phyloP scores from a whole-genome alignment of 2,113 vertebrate genomes.

The Oophaga pumilio region DNA sequence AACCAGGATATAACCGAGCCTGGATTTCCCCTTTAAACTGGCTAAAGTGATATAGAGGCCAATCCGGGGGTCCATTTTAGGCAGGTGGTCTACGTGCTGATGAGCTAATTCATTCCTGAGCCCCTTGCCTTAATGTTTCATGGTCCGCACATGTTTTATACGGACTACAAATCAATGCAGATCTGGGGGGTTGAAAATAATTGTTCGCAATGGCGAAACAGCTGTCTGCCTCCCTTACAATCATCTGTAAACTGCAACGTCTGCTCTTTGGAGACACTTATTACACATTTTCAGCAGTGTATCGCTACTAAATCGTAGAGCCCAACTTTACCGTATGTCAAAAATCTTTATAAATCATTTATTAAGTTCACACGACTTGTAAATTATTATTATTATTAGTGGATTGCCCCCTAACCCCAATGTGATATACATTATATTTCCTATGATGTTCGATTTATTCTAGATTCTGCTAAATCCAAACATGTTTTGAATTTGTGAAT shows the following conservation, averaged over 20 bases:
- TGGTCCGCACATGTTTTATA: constrained; percentile 30
- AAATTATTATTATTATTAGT: background rate
- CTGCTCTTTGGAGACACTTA: background rate
- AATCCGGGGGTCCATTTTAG: background rate
- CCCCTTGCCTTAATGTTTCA: constrained; percentile 21
- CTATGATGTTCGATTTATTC: background rate
- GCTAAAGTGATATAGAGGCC: background rate
- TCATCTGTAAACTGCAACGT: constrained; percentile 14
- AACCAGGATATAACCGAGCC: background rate
- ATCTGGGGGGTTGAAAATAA: constrained; percentile 31
- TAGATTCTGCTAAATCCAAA: background rate
- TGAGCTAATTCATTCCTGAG: background rate
- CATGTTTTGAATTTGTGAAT: constrained; percentile 11
- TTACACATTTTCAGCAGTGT: background rate
- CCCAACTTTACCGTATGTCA: background rate
- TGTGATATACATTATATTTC: background rate
- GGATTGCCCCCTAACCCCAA: background rate
- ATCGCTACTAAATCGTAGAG: background rate
- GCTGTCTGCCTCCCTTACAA: background rate
- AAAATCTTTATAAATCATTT: constrained; percentile 1
- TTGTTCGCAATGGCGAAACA: constrained; percentile 28
- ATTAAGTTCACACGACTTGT: background rate
- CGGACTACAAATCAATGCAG: constrained; percentile 25
- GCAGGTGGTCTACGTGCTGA: constrained; percentile 37
- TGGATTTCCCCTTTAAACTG: background rate